Base-by-base conservation (phyloP, 2,113 vertebrate genomes). In the Anhinga anhinga region DNA sequence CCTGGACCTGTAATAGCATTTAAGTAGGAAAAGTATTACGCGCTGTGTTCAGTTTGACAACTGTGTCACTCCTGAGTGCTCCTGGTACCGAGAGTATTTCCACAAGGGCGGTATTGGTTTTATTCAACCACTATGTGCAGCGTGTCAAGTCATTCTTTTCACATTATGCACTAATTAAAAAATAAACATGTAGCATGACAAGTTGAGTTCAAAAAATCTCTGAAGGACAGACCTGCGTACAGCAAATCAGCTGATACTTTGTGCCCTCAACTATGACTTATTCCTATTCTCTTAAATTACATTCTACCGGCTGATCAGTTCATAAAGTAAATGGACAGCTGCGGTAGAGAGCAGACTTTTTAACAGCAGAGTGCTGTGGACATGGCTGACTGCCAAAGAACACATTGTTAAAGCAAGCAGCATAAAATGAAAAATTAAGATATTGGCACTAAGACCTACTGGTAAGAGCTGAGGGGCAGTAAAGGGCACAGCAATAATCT, bases 371-470 rank as follows among this genome's bases (percentile, higher is more conserved):
- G 77, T 66, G 73, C 87, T 62, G 59, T 85, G 86, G 94, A 87
- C 9, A 11, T 86, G 95, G 95, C 95, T 71, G 80, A 36, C 90
- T 93, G 97, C 97, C 97, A 97, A 97, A 92, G 79, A 97, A 94
- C 92, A 94, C 85, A 79, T 82, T 94, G 86, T 88, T 96, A 97
- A 97, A 95, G 95, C 88, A 95, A 92, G 88, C 63, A 92, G 88
- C 92, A 92, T 77, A 93, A 95, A 97, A 93, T 94, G 87, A 96
- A 96, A 94, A 96, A 96, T 95, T 78, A 95, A 96, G 94, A 92
- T 88, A 81, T 13, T 96, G 92, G 94, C 93, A 93, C 74, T n/a
- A 40, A 85, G n/a, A 72, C 69, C 72, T 88, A 23, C 78, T 83
- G 92, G 84, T 95, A 96, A 69, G 87, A 95, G 86, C 87, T 55